phyloP scores from a whole-genome alignment of 2,113 vertebrate genomes.

The Myiagra hebetior region DNA sequence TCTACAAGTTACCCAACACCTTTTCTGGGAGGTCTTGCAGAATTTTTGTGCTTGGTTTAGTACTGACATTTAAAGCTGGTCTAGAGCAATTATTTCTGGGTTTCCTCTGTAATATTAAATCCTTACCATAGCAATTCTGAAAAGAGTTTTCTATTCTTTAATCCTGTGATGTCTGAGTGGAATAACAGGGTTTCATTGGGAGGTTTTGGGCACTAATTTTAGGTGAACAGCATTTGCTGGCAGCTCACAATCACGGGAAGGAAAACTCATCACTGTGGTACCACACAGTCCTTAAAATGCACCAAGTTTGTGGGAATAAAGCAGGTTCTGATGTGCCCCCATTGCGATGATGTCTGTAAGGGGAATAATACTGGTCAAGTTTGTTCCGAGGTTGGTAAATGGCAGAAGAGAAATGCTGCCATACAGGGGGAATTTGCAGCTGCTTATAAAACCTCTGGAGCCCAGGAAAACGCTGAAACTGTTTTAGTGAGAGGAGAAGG shows the following conservation, averaged over 20 bases:
- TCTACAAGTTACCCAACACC: not conserved
- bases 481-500: not conserved
- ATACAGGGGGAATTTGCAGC: not conserved
- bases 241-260: not conserved
- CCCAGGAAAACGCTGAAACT: not conserved
- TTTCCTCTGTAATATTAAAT: not conserved
- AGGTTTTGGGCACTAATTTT: not conserved
- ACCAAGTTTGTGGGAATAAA: fast-evolving
- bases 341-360: fast-evolving
- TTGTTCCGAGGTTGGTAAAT: not conserved
- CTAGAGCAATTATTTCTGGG: not conserved
- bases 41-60: not conserved
- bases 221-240: not conserved
- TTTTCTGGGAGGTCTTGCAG: not conserved
- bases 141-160: not conserved
- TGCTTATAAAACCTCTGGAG: not conserved
- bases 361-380: fast-evolving
- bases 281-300: not conserved
- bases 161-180: not conserved
- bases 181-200: not conserved
- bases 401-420: not conserved
- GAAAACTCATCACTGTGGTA: not conserved
- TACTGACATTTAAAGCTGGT: not conserved
- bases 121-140: not conserved
- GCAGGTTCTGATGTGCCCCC: not conserved